phyloP scores from a whole-genome alignment of 2,113 vertebrate species.

The Thamnophis sirtalis region DNA sequence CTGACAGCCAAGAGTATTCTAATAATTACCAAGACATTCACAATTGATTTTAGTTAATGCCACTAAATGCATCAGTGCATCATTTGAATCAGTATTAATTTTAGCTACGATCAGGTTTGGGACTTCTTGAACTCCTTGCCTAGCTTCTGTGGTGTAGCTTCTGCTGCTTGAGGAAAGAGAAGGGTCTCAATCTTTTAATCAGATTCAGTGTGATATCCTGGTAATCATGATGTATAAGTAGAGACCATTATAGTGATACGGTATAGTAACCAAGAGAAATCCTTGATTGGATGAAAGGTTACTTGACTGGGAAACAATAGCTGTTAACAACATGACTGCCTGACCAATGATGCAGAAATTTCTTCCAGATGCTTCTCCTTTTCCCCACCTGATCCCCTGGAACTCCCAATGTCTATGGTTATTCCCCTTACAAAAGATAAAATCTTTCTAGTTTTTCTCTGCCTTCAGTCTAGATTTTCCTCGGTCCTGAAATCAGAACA shows the following conservation, averaged over 20 bases:
- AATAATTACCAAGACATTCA: neutral
- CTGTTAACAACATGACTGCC: conserved; percentile 37
- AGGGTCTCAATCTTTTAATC: neutral
- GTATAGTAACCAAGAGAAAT: conserved; percentile 18
- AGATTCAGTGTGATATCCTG: neutral
- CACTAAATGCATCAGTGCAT: neutral
- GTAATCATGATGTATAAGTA: neutral
- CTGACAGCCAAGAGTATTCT: too few species aligned
- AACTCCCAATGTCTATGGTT: conserved; percentile 22
- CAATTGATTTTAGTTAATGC: neutral
- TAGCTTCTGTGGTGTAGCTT: neutral
- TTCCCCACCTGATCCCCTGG: conserved; percentile 27
- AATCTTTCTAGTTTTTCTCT: neutral
- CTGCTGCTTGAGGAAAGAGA: neutral
- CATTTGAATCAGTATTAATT: neutral
- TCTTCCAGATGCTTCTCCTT: conserved; percentile 47
- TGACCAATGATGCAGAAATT: conserved; percentile 51
- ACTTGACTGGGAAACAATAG: conserved; percentile 7
- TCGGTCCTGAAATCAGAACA: neutral
- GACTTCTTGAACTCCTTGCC: neutral
- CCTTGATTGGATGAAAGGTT: conserved; percentile 27
- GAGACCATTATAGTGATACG: neutral
- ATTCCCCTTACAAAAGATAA: neutral
- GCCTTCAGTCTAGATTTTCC: neutral
- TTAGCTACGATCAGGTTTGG: neutral